phyloP scores from a whole-genome alignment of 23 tunicate genomes.

The Styela plicata region DNA sequence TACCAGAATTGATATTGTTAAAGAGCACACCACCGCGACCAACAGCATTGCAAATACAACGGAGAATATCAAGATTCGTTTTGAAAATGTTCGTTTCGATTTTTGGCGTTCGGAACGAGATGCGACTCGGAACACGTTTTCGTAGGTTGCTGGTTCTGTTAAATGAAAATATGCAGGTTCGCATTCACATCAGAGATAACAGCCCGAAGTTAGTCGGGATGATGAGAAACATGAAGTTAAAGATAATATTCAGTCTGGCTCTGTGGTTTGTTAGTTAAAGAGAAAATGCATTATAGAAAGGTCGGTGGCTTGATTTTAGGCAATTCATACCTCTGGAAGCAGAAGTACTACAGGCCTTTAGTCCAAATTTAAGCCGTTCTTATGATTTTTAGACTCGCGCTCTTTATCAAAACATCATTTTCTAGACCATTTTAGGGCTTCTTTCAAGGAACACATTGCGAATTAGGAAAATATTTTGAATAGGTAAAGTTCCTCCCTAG shows the following conservation, averaged over 20 bases:
- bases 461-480: no score
- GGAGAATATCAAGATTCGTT: background rate
- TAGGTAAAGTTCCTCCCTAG: no score
- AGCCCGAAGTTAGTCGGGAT: no score
- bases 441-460: background rate
- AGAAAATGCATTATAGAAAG: no score
- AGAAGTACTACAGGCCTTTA: no score
- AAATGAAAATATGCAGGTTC: background rate
- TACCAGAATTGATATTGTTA: background rate
- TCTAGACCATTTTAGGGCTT: background rate
- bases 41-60: background rate
- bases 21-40: background rate
- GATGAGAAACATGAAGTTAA: no score
- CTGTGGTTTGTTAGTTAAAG: no score
- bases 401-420: background rate
- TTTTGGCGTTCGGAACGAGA: background rate
- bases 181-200: no score
- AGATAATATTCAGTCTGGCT: no score
- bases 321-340: background rate
- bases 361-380: no score
- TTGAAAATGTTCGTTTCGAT: background rate
- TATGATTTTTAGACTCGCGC: background rate
- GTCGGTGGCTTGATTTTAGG: background rate
- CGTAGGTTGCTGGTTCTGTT: background rate
- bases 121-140: background rate